Evolutionary conservation across 2,113 vertebrate genomes (phyloP).

Genomic region (Oreamnos americanus): DNA sequence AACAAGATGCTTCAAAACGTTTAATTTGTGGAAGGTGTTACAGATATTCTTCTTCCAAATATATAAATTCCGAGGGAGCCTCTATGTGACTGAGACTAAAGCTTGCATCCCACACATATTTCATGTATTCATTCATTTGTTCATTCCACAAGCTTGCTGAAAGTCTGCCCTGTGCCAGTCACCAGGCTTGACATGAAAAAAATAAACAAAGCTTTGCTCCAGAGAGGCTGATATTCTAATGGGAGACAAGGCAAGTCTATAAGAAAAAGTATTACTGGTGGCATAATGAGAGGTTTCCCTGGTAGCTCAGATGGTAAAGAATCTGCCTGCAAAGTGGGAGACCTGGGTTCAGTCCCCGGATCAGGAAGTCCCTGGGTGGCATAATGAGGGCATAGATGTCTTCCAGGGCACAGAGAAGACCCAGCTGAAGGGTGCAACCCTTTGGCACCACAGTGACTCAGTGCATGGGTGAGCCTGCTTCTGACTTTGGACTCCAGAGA

Average conservation of each 20-base stretch:
- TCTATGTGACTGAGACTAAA: background rate
- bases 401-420: background rate
- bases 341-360: background rate
- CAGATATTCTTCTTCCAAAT: background rate
- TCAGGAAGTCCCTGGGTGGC: background rate
- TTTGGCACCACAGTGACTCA: background rate
- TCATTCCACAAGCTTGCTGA: background rate
- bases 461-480: background rate
- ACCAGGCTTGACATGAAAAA: background rate
- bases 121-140: background rate
- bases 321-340: background rate
- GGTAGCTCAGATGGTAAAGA: background rate
- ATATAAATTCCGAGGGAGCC: background rate
- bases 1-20: background rate
- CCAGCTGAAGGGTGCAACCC: fast-evolving
- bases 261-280: background rate
- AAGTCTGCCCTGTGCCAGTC: background rate
- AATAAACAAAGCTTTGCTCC: background rate
- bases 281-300: background rate
- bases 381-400: background rate
- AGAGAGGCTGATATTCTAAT: background rate
- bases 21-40: background rate
- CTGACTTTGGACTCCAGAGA: background rate
- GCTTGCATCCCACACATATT: background rate
- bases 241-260: background rate